Base-by-base conservation (phyloP, 2,888 invertebrate genomes). In the Ramazzottius varieornatus region DNA sequence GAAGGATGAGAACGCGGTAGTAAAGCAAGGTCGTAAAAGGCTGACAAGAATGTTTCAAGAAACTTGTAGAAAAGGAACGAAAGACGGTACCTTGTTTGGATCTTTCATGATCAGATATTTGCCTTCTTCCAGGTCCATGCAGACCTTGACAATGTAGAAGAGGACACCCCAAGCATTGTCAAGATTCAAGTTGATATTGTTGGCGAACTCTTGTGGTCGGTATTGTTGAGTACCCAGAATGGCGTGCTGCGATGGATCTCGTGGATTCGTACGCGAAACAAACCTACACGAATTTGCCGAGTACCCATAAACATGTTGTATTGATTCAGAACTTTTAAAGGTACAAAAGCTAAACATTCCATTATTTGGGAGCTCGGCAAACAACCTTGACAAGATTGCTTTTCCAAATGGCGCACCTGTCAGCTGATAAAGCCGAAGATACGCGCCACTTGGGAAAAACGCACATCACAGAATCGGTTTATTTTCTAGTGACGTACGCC, bases 151-250 rank as follows among this genome's bases (percentile, higher is more conserved):
- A 73, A 98, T 90, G 77, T 93, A 96, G 24, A 96, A 83, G 68
- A 99, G 80, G 67, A 98, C 88, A 69, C 93, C 98, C 98, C 98
- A 98, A 1, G 91, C 93, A 78, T 98, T 98, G 77, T 98, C 98
- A 93, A 98, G 92, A 74, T 92, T 94, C 72, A 98, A 79, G 78
- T 93, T 94, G 74, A 98, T 98, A 78, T 98, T 96, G 8, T 88
- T 89, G 16, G 96, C 96, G 77, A 98, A 98, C 80, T 98, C 96
- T 73, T 86, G 85, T 16, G 98, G 98, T 76, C 92, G 93, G 79
- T 93, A 96, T 78, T 94, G 94, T 77, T 94, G 94, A 33, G 90
- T 91, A 69, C 93, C 94, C 69, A 96, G 81, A 72, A 96, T 91
- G 64, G 93, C 91, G 77, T 96, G 96, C 67, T 91, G 90, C 68